A percentile compares a stretch with the other conserved stretches of the same genome.
These are phyloP conservation scores for Agrochola litura DNA, from an alignment of 2,888 invertebrate genomes.

Conservation along the genomic window DNA sequence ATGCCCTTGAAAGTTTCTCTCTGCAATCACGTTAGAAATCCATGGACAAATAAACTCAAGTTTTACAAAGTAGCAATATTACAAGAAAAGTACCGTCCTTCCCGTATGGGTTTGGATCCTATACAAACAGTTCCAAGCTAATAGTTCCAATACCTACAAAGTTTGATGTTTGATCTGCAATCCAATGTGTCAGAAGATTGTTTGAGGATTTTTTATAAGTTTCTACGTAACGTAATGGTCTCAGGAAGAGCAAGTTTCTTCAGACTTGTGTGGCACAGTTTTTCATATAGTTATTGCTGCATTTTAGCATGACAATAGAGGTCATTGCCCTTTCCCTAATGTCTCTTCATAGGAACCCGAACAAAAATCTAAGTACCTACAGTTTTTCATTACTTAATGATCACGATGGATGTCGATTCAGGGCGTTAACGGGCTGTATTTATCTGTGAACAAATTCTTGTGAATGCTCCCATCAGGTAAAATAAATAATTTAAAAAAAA, in stretches of 20 bases:
- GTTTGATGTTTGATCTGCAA: slow-evolving; percentile 40
- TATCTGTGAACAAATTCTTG: too few species aligned
- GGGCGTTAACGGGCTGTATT: too few species aligned
- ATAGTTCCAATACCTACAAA: slow-evolving; percentile 9
- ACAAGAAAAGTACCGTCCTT: slow-evolving; percentile 4
- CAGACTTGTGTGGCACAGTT: not conserved
- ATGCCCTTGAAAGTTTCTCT: not conserved
- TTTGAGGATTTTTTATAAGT: not conserved
- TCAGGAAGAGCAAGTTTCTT: not conserved
- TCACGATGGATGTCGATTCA: too few species aligned
- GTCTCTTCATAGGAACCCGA: too few species aligned
- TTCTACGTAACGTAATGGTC: not conserved
- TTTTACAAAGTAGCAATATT: slow-evolving; percentile 2
- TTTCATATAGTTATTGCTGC: too few species aligned
- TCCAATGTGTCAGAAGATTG: slow-evolving; percentile 3
- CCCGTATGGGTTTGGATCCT: not conserved
- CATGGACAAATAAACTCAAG: slow-evolving; percentile 1
- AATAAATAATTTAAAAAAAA: too few species aligned
- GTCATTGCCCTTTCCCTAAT: too few species aligned
- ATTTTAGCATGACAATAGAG: too few species aligned
- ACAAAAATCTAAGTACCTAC: too few species aligned
- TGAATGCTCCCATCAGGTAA: too few species aligned
- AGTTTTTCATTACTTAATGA: too few species aligned
- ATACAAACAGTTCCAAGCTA: slow-evolving; percentile 20
- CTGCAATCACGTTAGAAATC: not conserved